These are phyloP conservation scores for Hemicrepidius hirtus DNA, from an alignment of 2,888 invertebrate species.

Conservation along the genomic window DNA sequence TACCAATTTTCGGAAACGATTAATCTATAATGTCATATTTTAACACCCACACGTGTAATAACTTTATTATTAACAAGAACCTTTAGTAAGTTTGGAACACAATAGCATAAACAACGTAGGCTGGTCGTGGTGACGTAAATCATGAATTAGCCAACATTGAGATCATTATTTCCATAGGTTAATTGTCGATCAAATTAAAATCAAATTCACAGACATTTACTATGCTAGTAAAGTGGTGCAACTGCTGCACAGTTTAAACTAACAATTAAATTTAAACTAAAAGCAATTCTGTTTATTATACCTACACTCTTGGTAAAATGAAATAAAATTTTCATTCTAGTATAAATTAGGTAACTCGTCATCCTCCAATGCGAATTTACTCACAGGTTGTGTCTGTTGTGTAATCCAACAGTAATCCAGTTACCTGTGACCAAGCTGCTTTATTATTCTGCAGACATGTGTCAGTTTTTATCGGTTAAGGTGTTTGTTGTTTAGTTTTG, in stretches of 20 bases:
- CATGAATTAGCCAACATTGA: background rate
- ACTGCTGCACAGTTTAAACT: no score
- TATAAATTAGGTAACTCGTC: constrained; percentile 1
- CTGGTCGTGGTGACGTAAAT: constrained; percentile 2
- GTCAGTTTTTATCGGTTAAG: constrained; percentile 10
- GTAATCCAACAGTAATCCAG: constrained; percentile 10
- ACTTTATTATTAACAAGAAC: background rate
- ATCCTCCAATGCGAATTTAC: constrained; percentile 20
- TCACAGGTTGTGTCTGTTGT: background rate
- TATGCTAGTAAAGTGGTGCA: background rate
- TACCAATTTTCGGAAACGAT: no score
- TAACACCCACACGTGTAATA: no score
- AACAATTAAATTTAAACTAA: no score
- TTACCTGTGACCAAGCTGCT: background rate
- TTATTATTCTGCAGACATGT: background rate
- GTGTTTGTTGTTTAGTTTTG: background rate
- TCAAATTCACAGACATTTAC: background rate
- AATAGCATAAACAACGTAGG: background rate
- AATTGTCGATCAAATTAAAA: constrained; percentile 1
- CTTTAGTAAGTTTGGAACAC: background rate
- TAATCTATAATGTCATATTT: no score
- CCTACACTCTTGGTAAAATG: no score
- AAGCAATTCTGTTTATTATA: no score
- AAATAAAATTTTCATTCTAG: background rate
- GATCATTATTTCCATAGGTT: constrained; percentile 2